phyloP scores from a whole-genome alignment of 2,113 vertebrate species.

The Motacilla alba region DNA sequence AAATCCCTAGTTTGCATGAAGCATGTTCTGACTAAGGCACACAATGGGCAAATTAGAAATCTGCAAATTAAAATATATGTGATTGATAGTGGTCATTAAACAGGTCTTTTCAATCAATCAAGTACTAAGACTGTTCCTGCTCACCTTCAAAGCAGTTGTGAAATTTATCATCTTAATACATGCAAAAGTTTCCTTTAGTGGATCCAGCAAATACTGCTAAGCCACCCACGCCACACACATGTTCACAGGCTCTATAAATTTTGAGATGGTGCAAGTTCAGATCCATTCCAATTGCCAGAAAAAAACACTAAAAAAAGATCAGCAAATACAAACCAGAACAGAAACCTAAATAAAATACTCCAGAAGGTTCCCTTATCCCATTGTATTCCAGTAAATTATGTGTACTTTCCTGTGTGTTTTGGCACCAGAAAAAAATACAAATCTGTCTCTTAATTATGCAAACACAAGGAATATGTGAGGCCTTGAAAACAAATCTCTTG shows the following conservation, averaged over 20 bases:
- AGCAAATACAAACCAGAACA: conserved; percentile 36
- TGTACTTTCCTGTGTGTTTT: not conserved
- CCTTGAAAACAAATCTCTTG: not conserved
- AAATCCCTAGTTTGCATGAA: not conserved
- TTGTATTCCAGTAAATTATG: conserved; percentile 1
- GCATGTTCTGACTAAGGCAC: not conserved
- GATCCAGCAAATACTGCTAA: not conserved
- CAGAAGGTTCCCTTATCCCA: not conserved
- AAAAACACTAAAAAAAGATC: not conserved
- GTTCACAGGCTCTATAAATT: not conserved
- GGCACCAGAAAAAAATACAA: not conserved
- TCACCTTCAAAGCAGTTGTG: not conserved
- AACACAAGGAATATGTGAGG: not conserved
- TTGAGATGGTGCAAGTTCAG: not conserved
- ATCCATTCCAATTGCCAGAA: not conserved
- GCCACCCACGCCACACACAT: not conserved
- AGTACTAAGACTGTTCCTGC: not conserved
- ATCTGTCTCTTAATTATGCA: not conserved
- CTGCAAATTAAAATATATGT: not conserved
- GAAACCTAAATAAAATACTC: conserved; percentile 10
- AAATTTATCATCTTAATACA: not conserved
- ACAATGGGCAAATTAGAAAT: not conserved
- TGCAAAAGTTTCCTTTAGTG: not conserved
- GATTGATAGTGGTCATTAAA: not conserved
- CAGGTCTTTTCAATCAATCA: not conserved